Base-by-base conservation (phyloP, 2,888 invertebrate genomes). In the Yponomeuta evonymella region DNA sequence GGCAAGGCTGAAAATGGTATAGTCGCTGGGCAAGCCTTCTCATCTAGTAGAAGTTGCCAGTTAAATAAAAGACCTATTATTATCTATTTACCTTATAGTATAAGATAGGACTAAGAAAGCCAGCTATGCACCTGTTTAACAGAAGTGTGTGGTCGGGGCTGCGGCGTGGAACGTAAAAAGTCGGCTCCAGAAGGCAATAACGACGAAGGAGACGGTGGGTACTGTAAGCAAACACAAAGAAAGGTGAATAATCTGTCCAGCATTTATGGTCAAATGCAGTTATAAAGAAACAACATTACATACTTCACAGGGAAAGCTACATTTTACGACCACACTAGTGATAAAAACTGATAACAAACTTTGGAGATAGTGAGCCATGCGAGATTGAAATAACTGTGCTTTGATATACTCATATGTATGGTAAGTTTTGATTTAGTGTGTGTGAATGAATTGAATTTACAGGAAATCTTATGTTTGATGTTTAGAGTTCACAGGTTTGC, bases 171-270 rank as follows among this genome's bases (percentile, higher is more conserved):
- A 85, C 94, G 93, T 88, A 94, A 93, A 88, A 94, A 94, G 81
- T 94, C 94, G 81, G 94, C 93, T 79, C 88, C 89, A 75, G 89
- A 81, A 79, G 91, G 88, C 79, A 90, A 81, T 81, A 92, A 78
- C 78, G 90, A 86, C 75, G 93, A 95, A 76, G 95, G 95, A 84
- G 95, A 95, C 84, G 95, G 95, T 90, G 95, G 95, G 94, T 94
- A 95, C 95, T 95, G 91, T 73, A 23, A 72, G 9, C 48, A 63
- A 23, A 71, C 72, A 81, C 88, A 58, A 58, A 58, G 3, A 58
- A 58, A 15, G 12, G 12, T 58, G 15, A 58, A 58, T 58, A 58
- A 92, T 43, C 43, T 43, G 80, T 94, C 94, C 94, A 95, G 12
- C 1, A 12, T 58, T 12, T 58, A 58, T 58, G 51, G 51, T 58